Percentiles rank a stretch among this genome's conserved stretches.
These are phyloP conservation scores for Indicator maculatus DNA, from an alignment of 2,113 vertebrate species.

Conservation along the genomic window DNA sequence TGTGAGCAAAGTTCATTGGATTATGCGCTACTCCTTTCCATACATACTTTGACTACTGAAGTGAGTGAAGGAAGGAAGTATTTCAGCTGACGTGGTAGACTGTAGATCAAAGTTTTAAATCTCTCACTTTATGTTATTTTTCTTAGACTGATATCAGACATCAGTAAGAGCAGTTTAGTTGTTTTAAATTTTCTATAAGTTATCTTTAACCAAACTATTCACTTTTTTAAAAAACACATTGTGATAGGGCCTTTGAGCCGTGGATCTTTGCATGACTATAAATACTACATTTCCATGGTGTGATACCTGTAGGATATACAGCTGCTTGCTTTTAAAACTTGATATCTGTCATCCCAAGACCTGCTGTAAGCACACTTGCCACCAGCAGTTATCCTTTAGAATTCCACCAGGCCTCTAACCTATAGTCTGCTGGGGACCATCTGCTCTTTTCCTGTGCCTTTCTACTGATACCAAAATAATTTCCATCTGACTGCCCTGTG, in stretches of 20 bases:
- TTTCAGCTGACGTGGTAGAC: neutral
- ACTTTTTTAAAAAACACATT: neutral
- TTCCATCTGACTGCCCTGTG: conserved; percentile 67
- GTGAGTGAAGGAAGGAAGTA: neutral
- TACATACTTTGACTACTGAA: neutral
- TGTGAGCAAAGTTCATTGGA: neutral
- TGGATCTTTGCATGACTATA: neutral
- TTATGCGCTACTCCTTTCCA: neutral
- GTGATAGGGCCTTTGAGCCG: neutral
- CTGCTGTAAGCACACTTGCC: neutral
- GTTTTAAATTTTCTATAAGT: neutral
- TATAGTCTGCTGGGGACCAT: conserved; percentile 32
- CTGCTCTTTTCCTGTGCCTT: conserved; percentile 38
- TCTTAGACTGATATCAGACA: neutral
- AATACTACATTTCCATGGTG: neutral
- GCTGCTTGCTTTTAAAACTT: neutral
- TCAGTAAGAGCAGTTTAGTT: neutral
- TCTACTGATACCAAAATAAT: conserved; percentile 64
- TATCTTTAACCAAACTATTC: neutral
- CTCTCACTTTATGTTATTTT: neutral
- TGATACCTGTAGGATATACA: neutral
- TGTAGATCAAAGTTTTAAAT: neutral
- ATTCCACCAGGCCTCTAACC: conserved; percentile 48
- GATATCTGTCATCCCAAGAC: neutral
- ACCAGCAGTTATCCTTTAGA: neutral